phyloP scores from a whole-genome alignment of 2,113 vertebrate genomes.

The Dipodomys spectabilis region DNA sequence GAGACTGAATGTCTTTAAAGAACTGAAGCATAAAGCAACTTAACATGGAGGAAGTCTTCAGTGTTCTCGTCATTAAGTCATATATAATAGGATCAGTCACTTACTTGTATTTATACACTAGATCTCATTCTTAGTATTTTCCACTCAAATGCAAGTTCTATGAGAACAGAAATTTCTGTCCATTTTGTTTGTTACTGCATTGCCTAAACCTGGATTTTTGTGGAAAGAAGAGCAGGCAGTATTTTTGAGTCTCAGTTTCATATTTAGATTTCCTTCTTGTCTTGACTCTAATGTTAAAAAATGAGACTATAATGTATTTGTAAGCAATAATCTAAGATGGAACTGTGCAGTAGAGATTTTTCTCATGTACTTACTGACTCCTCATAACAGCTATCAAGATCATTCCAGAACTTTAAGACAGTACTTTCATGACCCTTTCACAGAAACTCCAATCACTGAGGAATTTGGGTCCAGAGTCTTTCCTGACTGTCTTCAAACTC shows the following conservation, averaged over 20 bases:
- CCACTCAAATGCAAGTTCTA: neutral
- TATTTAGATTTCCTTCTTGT: conserved; percentile 7
- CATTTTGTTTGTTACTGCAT: conserved; percentile 20
- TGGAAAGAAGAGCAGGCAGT: neutral
- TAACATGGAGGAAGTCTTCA: neutral
- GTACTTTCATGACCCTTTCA: conserved; percentile 12
- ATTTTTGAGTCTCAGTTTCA: conserved; percentile 3
- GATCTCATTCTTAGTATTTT: neutral
- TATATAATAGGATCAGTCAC: neutral
- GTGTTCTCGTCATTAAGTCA: conserved; percentile 37
- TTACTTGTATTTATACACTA: neutral
- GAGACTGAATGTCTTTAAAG: neutral
- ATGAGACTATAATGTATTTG: neutral
- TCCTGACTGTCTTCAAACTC: conserved; percentile 23
- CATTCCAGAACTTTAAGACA: conserved; percentile 37
- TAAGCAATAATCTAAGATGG: neutral
- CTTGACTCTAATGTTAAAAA: neutral
- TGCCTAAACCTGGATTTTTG: neutral
- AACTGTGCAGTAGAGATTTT: neutral
- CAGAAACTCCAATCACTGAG: neutral
- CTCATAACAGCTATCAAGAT: neutral
- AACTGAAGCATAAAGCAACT: neutral
- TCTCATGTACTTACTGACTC: neutral
- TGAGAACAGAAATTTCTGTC: neutral
- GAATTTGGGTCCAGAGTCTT: conserved; percentile 18